Evolutionary conservation across 2,888 invertebrate genomes (phyloP).

Genomic region (Limnephilus marmoratus): DNA sequence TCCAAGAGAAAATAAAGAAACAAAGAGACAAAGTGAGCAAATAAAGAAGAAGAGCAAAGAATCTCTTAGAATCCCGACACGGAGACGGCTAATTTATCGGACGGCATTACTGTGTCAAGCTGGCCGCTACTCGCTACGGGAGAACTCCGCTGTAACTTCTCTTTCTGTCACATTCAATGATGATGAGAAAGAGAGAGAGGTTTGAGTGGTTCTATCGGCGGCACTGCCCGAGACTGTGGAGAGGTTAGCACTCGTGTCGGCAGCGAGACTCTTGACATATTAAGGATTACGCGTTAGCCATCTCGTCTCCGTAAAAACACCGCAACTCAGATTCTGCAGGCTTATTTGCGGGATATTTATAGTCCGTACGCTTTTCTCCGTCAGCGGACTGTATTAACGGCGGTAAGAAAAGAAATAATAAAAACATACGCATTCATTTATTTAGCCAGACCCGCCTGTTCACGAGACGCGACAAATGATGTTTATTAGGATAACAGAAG

Average conservation of each 20-base stretch:
- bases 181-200: neutral
- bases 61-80: slow-evolving; percentile 38
- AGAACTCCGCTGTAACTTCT: neutral
- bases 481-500: slow-evolving; percentile 12
- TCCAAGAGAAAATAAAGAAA: slow-evolving; percentile 1
- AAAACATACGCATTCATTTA: slow-evolving; percentile 31
- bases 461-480: slow-evolving; percentile 50
- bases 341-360: slow-evolving; percentile 53
- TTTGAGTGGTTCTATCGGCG: neutral
- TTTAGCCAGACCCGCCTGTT: slow-evolving; percentile 23
- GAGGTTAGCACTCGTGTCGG: slow-evolving; percentile 60
- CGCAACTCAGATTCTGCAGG: slow-evolving; percentile 6
- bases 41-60: slow-evolving; percentile 24
- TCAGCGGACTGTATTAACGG: slow-evolving; percentile 58
- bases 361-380: slow-evolving; percentile 40
- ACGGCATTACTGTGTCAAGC: slow-evolving; percentile 50
- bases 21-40: slow-evolving; percentile 20
- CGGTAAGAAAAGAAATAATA: slow-evolving; percentile 26
- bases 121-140: neutral
- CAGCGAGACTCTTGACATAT: slow-evolving; percentile 60
- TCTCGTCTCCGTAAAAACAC: slow-evolving; percentile 37
- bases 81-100: slow-evolving; percentile 58
- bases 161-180: neutral
- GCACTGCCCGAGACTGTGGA: slow-evolving; percentile 5
- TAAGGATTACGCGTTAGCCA: slow-evolving; percentile 53